Percentiles rank a stretch among this genome's conserved stretches.
Evolutionary conservation across 2,888 invertebrate species (phyloP).

Genomic region (Drepanosiphum platanoidis): DNA sequence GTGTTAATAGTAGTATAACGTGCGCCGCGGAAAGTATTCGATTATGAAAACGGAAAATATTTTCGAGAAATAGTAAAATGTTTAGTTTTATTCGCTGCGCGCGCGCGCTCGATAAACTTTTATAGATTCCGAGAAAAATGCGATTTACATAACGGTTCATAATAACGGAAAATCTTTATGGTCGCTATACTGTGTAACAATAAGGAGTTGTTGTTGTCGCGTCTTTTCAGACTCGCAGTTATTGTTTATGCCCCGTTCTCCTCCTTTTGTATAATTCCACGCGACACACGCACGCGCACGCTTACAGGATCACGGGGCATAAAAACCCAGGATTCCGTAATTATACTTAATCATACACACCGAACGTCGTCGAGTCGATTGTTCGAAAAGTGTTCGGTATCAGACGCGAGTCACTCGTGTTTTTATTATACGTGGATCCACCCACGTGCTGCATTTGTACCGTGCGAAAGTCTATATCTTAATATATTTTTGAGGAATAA

Average conservation of each 20-base stretch:
- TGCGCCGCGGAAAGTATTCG: background rate
- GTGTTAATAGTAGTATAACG: slow-evolving; percentile 37
- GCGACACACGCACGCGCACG: background rate
- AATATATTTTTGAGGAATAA: too few species aligned
- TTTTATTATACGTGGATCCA: too few species aligned
- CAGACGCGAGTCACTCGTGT: too few species aligned
- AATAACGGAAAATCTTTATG: background rate
- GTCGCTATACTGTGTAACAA: too few species aligned
- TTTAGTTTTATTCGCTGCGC: slow-evolving; percentile 10
- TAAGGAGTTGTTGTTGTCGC: background rate
- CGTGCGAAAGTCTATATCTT: too few species aligned
- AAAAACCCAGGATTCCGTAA: background rate
- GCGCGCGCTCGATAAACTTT: slow-evolving; percentile 4
- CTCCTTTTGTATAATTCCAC: background rate
- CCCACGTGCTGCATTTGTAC: too few species aligned
- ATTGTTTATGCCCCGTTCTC: background rate
- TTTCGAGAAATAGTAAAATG: slow-evolving; percentile 21
- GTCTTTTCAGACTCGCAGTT: background rate
- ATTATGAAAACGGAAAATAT: slow-evolving; percentile 7
- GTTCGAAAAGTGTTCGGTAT: too few species aligned
- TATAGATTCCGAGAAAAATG: slow-evolving; percentile 6
- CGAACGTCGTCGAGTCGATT: too few species aligned
- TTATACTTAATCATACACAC: too few species aligned
- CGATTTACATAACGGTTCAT: slow-evolving; percentile 33
- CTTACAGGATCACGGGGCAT: background rate